Percentiles rank a stretch among this genome's conserved stretches.
Conservation (phyloP, 2,797 vertebrate species). For the Loris lydekkerianus region DNA sequence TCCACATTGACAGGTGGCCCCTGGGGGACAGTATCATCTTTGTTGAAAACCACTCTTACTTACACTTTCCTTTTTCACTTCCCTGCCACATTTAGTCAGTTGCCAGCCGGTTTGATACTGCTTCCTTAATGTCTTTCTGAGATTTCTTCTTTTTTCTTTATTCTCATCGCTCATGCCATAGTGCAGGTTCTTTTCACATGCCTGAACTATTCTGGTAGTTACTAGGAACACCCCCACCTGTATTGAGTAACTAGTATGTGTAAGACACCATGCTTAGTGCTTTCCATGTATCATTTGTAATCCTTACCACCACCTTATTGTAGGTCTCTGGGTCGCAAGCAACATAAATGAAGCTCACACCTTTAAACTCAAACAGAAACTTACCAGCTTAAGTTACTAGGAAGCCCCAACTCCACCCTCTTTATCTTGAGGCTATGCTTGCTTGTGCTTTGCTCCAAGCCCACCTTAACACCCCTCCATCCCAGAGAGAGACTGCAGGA, state of each 20-base stretch:
- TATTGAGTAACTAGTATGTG: neutral
- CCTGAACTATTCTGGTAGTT: neutral
- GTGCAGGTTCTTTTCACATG: neutral
- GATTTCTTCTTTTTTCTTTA: neutral
- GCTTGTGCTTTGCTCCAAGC: neutral
- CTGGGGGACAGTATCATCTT: neutral
- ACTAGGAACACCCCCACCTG: neutral
- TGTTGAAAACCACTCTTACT: neutral
- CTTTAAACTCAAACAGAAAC: neutral
- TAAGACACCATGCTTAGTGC: neutral
- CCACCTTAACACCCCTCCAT: neutral
- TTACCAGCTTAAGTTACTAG: neutral
- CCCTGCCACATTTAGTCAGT: neutral
- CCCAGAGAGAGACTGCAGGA: neutral
- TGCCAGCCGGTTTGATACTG: neutral
- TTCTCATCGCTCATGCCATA: neutral
- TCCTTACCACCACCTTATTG: neutral
- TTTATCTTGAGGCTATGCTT: neutral
- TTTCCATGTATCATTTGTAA: neutral
- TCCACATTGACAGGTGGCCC: neutral
- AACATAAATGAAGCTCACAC: neutral
- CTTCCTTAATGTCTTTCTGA: neutral
- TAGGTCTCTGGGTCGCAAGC: neutral
- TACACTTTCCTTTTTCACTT: neutral
- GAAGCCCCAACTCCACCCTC: neutral